These are phyloP conservation scores for Aleiodes testaceus DNA, from an alignment of 2,888 invertebrate species.

Conservation along the genomic window DNA sequence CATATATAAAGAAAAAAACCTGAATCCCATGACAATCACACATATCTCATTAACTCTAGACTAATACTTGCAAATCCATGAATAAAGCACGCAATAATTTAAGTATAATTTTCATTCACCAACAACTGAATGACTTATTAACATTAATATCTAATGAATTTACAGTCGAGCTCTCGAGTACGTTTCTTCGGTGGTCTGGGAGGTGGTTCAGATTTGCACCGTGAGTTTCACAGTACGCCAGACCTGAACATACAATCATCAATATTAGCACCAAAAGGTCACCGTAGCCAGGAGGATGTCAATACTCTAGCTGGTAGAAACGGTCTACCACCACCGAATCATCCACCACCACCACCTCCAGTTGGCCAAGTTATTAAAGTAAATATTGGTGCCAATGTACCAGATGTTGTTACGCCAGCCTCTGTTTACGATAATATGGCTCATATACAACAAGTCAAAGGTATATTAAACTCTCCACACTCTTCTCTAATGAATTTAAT, in stretches of 20 bases:
- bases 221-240: conserved; percentile 93
- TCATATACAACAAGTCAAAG: conserved; percentile 73
- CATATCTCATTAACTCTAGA: neutral
- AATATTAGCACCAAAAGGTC: conserved; percentile 73
- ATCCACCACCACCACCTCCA: conserved; percentile 88
- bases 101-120: neutral
- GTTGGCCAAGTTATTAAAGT: conserved; percentile 82
- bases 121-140: conserved; percentile 45
- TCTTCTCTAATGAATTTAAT: neutral
- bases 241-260: conserved; percentile 75
- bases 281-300: conserved; percentile 83
- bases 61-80: conserved; percentile 4
- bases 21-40: conserved; percentile 10
- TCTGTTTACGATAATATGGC: conserved; percentile 71
- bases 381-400: conserved; percentile 74
- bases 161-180: conserved; percentile 75
- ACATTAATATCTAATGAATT: conserved; percentile 33
- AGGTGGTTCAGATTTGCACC: conserved; percentile 78
- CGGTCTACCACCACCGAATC: conserved; percentile 84
- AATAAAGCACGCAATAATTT: conserved; percentile 29
- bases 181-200: conserved; percentile 74
- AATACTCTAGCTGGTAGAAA: conserved; percentile 73
- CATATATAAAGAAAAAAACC: neutral
- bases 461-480: conserved; percentile 49
- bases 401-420: conserved; percentile 68